These are phyloP conservation scores for Tautogolabrus adspersus DNA, from an alignment of 2,113 vertebrate genomes.

Conservation along the genomic window DNA sequence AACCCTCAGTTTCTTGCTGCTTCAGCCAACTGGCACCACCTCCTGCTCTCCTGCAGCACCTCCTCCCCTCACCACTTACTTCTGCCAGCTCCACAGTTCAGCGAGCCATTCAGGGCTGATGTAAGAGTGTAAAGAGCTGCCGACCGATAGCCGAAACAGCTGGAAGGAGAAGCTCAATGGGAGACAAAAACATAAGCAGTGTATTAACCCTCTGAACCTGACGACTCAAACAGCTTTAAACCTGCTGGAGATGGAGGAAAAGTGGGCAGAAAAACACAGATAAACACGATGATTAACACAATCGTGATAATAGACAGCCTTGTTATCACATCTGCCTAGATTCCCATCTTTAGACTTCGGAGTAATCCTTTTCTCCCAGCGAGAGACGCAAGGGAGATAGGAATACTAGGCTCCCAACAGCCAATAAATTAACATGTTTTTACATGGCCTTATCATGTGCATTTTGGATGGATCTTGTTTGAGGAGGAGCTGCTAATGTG, in stretches of 20 bases:
- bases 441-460: constrained; percentile 57
- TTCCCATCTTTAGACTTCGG: constrained; percentile 15
- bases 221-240: constrained; percentile 48
- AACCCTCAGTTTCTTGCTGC: constrained; percentile 47
- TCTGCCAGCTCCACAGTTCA: constrained; percentile 54
- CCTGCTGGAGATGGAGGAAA: constrained; percentile 18
- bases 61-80: constrained; percentile 21
- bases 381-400: not conserved
- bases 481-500: constrained; percentile 53
- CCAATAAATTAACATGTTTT: constrained; percentile 73
- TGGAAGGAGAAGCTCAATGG: constrained; percentile 65
- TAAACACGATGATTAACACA: constrained; percentile 27
- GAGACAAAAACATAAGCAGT: constrained; percentile 44
- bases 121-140: constrained; percentile 41
- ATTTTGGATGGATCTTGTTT: constrained; percentile 43
- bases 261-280: constrained; percentile 38
- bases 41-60: constrained; percentile 48
- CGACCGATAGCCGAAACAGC: constrained; percentile 59
- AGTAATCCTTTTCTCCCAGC: constrained; percentile 25
- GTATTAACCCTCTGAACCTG: constrained; percentile 65
- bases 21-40: constrained; percentile 47
- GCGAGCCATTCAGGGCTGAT: constrained; percentile 45
- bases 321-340: constrained; percentile 34
- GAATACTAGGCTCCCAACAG: constrained; percentile 41
- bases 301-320: constrained; percentile 3